Evolutionary conservation across 53 echinoderm and acorn worm genomes (phyloP).

Genomic region (Apostichopus leukothele): DNA sequence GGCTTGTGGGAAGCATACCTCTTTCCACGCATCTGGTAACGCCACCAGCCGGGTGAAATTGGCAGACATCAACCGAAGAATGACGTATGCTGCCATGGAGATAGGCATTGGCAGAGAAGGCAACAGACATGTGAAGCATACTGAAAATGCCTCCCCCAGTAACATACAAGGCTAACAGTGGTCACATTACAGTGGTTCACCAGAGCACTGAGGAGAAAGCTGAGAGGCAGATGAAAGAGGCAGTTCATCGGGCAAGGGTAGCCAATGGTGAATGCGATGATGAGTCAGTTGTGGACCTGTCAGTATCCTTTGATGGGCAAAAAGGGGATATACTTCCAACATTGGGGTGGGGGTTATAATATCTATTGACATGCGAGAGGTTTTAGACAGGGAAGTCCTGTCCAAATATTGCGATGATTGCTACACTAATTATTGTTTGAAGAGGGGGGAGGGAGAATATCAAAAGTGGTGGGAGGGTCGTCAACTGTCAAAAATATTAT

Average conservation of each 20-base stretch:
- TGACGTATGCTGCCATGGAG: conserved; percentile 38
- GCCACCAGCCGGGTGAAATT: conserved; percentile 23
- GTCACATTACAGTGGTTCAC: conserved; percentile 10
- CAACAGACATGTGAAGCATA: conserved; percentile 19
- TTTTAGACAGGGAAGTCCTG: conserved; percentile 43
- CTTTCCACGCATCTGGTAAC: conserved; percentile 40
- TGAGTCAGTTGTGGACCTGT: too few species aligned
- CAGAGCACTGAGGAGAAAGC: conserved; percentile 23
- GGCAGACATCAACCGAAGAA: conserved; percentile 47
- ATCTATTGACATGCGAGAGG: conserved; percentile 51
- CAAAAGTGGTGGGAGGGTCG: conserved; percentile 43
- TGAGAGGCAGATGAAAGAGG: conserved; percentile 28
- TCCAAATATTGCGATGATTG: conserved; percentile 52
- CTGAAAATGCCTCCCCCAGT: conserved; percentile 41
- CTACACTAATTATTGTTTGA: background rate
- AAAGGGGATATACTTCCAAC: conserved; percentile 42
- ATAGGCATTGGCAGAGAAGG: conserved; percentile 44
- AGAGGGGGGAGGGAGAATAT: conserved; percentile 21
- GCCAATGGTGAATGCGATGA: too few species aligned
- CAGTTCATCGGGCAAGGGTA: too few species aligned
- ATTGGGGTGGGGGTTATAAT: conserved; percentile 55
- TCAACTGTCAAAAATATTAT: background rate
- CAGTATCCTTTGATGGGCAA: conserved; percentile 48
- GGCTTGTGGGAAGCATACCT: background rate
- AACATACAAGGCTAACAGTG: background rate